Percentiles rank a stretch among this genome's conserved stretches.
Evolutionary conservation across 2,888 invertebrate species (phyloP).

Genomic region (Loripinus fragilis): DNA sequence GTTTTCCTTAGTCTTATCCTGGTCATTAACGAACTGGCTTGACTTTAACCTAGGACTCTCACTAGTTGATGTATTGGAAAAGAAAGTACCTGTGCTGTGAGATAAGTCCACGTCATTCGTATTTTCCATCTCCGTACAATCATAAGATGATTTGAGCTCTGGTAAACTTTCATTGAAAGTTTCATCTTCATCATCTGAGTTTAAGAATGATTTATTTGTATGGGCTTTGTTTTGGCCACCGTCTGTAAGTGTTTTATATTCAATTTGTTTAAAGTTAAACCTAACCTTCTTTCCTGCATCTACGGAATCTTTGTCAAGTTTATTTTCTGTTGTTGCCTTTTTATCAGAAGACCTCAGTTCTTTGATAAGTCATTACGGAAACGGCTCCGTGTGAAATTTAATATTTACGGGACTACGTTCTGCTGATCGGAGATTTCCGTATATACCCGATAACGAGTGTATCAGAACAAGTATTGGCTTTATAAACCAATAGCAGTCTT

Average conservation of each 20-base stretch:
- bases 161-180: not conserved
- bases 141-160: not conserved
- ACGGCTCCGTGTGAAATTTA: too few relatives aligned
- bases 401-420: too few relatives aligned
- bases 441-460: too few relatives aligned
- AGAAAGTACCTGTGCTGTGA: not conserved
- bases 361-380: too few relatives aligned
- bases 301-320: conserved; percentile 17
- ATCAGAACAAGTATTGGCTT: too few relatives aligned
- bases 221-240: not conserved
- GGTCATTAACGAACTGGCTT: not conserved
- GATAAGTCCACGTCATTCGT: not conserved
- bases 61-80: not conserved
- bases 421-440: too few relatives aligned
- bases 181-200: conserved; percentile 6
- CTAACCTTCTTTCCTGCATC: not conserved
- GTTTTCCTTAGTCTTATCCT: not conserved
- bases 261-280: not conserved
- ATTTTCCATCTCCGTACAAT: not conserved
- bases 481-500: too few relatives aligned
- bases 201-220: not conserved
- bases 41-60: conserved; percentile 9
- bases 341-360: conserved; percentile 18
- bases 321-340: conserved; percentile 2
- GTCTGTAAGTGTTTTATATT: not conserved